A percentile compares a stretch with the other conserved stretches of the same genome.
Evolutionary conservation across 2,797 vertebrate species (phyloP).

Genomic region (Pangasius krempfi): DNA sequence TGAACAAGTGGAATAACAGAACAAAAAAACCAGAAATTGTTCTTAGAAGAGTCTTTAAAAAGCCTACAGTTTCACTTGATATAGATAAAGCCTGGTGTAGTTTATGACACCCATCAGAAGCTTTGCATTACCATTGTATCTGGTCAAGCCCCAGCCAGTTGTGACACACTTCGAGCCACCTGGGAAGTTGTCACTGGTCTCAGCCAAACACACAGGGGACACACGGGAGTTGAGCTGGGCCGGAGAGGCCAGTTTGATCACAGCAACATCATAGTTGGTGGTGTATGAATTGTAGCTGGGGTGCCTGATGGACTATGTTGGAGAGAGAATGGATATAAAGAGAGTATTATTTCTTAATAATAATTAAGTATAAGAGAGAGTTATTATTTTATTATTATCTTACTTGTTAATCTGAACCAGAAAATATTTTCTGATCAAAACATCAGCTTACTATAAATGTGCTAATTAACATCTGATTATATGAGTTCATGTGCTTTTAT

Average conservation of each 20-base stretch:
- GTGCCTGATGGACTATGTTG: constrained; percentile 80
- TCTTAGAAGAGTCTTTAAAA: neutral
- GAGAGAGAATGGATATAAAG: neutral
- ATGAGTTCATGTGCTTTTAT: neutral
- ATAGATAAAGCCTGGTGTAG: neutral
- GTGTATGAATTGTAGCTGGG: constrained; percentile 73
- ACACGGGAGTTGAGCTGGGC: constrained; percentile 63
- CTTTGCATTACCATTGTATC: constrained; percentile 65
- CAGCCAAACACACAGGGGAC: constrained; percentile 75
- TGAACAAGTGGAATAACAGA: neutral
- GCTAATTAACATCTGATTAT: neutral
- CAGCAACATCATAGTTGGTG: constrained; percentile 78
- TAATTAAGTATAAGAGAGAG: too few species aligned
- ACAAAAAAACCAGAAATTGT: neutral
- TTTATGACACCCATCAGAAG: neutral
- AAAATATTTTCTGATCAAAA: neutral
- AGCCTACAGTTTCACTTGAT: neutral
- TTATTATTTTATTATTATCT: too few species aligned
- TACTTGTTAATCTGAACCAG: neutral
- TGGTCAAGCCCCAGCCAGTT: constrained; percentile 76
- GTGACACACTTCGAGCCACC: constrained; percentile 73
- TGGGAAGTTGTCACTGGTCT: constrained; percentile 62
- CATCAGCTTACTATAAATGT: neutral
- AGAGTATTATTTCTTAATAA: neutral
- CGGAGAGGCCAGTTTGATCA: constrained; percentile 79